Evolutionary conservation across 2,797 vertebrate species (phyloP), one percentile per base, ranked within the genome.

Genomic region (Urocyon cinereoargenteus): DNA sequence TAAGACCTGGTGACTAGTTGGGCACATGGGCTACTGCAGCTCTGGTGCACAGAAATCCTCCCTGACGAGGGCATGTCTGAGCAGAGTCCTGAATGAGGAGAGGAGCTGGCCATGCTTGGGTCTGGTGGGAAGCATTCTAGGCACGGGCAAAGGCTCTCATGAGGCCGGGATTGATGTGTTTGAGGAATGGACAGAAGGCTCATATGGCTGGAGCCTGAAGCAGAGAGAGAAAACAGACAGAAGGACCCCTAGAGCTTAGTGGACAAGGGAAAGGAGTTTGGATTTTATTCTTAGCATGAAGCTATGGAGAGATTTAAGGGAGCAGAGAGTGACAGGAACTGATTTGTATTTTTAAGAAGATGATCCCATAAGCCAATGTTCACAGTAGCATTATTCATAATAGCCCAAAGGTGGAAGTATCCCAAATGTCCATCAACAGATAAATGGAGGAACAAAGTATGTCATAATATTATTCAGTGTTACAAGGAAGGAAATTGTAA

Each of bases 271-370:
- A 57, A 85, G 59, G 45, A 34, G 21, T 64, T 53, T 68, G 66
- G 59, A 57, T 75, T 87, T 94, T 68, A 49, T 72, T 79, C 21
- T 85, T 36, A 45, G 11, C 10, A 6, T 14, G 53, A 89, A 78
- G 89, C 24, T 31, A 89, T 34, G 19, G 81, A 70, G 40, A 84
- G 6, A 22, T 84, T 57, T 34, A 40, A 61, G 53, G 13, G 79
- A 72, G 15, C 24, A 5, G 13, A 24, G 45, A 86, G 40, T 91
- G 62, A 53, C 8, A 36, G 11, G 28, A 51, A 16, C 14, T 4
- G 26, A 55, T 57, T 51, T 73, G 24, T 79, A 40, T 36, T 86
- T 93, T 89, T 49, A 24, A 86, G 72, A 94, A 91, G 73, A 83
- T 19, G 68, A 51, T n/a, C 45, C 26, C 11, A 1, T 24, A 18